Base-by-base conservation (phyloP, 2,113 vertebrate species). In the Cyprinodon tularosa region DNA sequence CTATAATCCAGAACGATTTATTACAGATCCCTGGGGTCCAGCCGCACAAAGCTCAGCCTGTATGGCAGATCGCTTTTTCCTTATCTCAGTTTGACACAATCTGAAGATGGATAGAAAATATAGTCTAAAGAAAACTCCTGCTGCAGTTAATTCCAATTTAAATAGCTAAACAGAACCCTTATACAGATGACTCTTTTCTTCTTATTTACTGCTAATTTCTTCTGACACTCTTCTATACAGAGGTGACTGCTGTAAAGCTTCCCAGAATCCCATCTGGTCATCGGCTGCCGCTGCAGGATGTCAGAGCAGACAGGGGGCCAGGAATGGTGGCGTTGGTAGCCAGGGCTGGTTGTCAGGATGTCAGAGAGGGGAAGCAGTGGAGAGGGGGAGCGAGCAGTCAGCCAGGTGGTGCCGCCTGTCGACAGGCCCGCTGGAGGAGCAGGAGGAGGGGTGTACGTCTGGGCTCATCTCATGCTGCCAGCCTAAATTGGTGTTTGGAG, bases 401-500 rank as follows among this genome's bases (percentile, higher is more conserved):
- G 76, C 88, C 91, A 91, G 91, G 90, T 90, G 90, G 86, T 91
- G 82, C 86, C 17, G 80, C 70, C 72, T 84, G 86, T 82, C 64
- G 66, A 10, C 72, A 65, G 82, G 50, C 75, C n/a, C 78, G 72
- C 72, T 78, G 80, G 38, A 40, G 78, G 75, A 68, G 71, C 38
- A 6, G 48, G 20, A 20, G 75, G 59, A 64, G 50, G 73, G 36
- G 72, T 0, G 37, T n/a, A 1, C n/a, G 83, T 87, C 86, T 77
- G 72, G 72, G 53, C 62, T 84, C 22, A 15, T 80, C 83, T 87
- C 77, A 42, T 50, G 68, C 83, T 68, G 84, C 76, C 86, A 88
- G 73, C 73, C 84, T 72, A 87, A 90, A 89, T 86, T 85, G 83
- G 86, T 85, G 86, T 88, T 89, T 84, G 53, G 75, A 76, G 80